These are phyloP conservation scores for Donacobius atricapilla DNA, from an alignment of 2,113 vertebrate genomes.

Conservation along the genomic window DNA sequence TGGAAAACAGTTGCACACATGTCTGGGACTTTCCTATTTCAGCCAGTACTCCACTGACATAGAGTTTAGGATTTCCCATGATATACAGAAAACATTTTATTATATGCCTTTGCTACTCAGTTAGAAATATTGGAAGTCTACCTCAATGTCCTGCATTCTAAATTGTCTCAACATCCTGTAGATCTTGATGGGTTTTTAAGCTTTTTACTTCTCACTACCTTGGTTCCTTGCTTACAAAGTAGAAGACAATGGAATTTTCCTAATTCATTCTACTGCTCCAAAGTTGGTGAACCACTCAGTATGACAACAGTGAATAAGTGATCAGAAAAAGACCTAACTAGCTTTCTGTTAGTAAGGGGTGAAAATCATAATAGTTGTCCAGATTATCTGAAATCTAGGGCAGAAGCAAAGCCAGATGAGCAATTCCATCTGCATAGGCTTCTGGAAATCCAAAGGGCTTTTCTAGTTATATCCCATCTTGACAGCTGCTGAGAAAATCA, in stretches of 20 bases:
- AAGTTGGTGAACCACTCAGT: not conserved
- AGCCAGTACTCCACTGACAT: not conserved
- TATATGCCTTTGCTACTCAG: not conserved
- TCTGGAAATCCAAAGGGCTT: not conserved
- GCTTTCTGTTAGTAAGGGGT: not conserved
- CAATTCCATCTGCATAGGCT: not conserved
- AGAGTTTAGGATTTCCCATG: not conserved
- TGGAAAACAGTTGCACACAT: not conserved
- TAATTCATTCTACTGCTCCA: not conserved
- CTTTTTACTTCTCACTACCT: not conserved
- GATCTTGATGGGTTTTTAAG: not conserved
- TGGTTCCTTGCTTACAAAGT: slow-evolving; percentile 20
- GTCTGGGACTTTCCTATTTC: not conserved
- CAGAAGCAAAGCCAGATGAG: not conserved
- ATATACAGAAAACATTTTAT: not conserved
- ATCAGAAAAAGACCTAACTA: not conserved
- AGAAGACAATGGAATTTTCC: not conserved
- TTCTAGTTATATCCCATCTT: not conserved
- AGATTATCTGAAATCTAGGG: not conserved
- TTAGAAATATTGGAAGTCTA: not conserved
- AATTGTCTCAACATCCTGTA: not conserved
- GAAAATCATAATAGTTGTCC: not conserved
- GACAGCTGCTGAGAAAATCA: not conserved
- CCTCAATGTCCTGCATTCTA: not conserved
- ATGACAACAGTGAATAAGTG: not conserved